These are phyloP conservation scores for Eudemis profundana DNA, from an alignment of 2,888 invertebrate species.

Conservation along the genomic window DNA sequence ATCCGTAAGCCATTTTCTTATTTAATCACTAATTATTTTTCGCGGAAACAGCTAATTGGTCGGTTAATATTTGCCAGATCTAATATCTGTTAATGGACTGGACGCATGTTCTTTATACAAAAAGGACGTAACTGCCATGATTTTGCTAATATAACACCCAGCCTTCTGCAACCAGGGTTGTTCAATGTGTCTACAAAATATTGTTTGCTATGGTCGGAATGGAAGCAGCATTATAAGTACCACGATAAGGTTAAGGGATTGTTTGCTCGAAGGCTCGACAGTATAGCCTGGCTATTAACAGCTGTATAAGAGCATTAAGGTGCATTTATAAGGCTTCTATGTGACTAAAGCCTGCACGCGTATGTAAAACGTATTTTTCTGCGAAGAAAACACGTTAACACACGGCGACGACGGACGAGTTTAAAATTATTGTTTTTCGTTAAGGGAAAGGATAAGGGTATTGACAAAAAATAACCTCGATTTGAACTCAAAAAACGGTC, in stretches of 20 bases:
- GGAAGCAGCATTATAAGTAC: slow-evolving; percentile 19
- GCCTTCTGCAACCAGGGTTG: neutral
- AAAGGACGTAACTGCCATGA: too few relatives aligned
- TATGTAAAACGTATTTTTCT: neutral
- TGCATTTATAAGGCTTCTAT: slow-evolving; percentile 17
- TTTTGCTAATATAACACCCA: too few relatives aligned
- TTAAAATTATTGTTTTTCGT: too few relatives aligned
- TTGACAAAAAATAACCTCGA: too few relatives aligned
- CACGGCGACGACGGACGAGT: too few relatives aligned
- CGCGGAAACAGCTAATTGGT: slow-evolving; percentile 34
- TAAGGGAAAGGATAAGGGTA: too few relatives aligned
- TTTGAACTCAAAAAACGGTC: too few relatives aligned
- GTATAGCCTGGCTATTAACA: slow-evolving; percentile 6
- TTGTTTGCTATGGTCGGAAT: slow-evolving; percentile 11
- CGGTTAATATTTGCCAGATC: slow-evolving; percentile 37
- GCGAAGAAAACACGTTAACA: too few relatives aligned
- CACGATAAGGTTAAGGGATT: slow-evolving; percentile 20
- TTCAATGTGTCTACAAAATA: slow-evolving; percentile 5
- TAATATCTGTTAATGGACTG: slow-evolving; percentile 34
- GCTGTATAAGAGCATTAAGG: slow-evolving; percentile 10
- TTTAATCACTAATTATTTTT: slow-evolving; percentile 42
- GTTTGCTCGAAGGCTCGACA: slow-evolving; percentile 9
- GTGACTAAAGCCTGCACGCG: neutral
- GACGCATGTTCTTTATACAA: neutral
- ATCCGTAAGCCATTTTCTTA: neutral